phyloP scores from a whole-genome alignment of 2,888 invertebrate species.

The Uloborus plumipes region DNA sequence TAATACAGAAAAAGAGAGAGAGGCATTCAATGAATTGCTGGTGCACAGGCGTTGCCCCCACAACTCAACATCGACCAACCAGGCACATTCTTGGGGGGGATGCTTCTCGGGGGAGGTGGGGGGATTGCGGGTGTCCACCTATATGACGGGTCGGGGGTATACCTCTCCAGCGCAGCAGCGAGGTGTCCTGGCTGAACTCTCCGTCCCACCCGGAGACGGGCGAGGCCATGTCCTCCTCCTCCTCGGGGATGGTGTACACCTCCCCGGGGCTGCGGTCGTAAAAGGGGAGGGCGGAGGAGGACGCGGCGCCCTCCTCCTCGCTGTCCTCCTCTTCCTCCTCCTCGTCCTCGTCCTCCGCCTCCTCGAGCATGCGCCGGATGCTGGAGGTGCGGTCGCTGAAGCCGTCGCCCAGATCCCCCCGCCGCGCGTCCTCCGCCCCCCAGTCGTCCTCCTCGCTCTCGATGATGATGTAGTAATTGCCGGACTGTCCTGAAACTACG shows the following conservation, averaged over 20 bases:
- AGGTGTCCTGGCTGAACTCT: constrained; percentile 66
- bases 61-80: constrained; percentile 13
- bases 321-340: constrained; percentile 38
- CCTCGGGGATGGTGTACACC: constrained; percentile 74
- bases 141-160: constrained; percentile 32
- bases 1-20: constrained; percentile 13
- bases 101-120: constrained; percentile 34
- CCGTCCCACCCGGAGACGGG: constrained; percentile 41
- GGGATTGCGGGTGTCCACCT: constrained; percentile 27
- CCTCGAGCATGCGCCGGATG: constrained; percentile 37
- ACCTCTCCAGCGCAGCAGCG: constrained; percentile 67
- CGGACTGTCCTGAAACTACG: constrained; percentile 32
- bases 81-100: constrained; percentile 13
- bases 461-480: constrained; percentile 22
- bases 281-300: constrained; percentile 33
- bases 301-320: constrained; percentile 37
- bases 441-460: constrained; percentile 48
- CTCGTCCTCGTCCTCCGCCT: constrained; percentile 30
- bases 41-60: constrained; percentile 10
- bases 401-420: constrained; percentile 13
- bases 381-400: constrained; percentile 47
- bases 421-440: constrained; percentile 22
- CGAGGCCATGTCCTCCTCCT: constrained; percentile 74
- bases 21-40: constrained; percentile 3
- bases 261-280: constrained; percentile 71